Evolutionary conservation across 2,888 invertebrate genomes (phyloP).

Genomic region (Macrophya alboannulata): DNA sequence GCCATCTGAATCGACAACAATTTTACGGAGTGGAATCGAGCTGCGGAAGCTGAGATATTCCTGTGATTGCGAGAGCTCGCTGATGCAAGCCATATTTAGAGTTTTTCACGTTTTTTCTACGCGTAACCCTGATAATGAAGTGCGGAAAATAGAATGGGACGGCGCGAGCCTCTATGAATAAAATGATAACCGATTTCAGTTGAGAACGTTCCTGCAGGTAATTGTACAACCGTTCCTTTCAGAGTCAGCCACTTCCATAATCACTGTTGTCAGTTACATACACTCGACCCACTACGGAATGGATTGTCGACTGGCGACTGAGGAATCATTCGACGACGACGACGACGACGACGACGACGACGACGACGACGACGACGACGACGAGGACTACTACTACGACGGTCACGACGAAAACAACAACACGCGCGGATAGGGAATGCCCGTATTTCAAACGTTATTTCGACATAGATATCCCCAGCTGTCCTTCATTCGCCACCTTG

Average conservation of each 20-base stretch:
- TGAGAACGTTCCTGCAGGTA: background rate
- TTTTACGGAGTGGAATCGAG: slow-evolving; percentile 88
- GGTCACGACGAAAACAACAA: slow-evolving; percentile 24
- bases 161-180: background rate
- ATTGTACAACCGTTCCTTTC: background rate
- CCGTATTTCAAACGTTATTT: slow-evolving; percentile 8
- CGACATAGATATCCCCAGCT: background rate
- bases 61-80: slow-evolving; percentile 88
- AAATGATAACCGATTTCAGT: background rate
- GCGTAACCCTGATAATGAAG: background rate
- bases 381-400: background rate
- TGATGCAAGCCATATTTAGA: slow-evolving; percentile 84
- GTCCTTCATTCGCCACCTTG: slow-evolving; percentile 4
- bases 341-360: background rate
- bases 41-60: slow-evolving; percentile 92
- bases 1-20: slow-evolving; percentile 90
- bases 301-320: slow-evolving; percentile 3
- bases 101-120: background rate
- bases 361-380: background rate
- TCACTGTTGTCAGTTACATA: slow-evolving; percentile 11
- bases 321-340: slow-evolving; percentile 20
- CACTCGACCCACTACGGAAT: slow-evolving; percentile 10
- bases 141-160: background rate
- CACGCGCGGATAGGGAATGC: background rate
- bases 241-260: slow-evolving; percentile 38